Base-by-base conservation (phyloP, 2,113 vertebrate genomes). In the Oreochromis tanganicae region DNA sequence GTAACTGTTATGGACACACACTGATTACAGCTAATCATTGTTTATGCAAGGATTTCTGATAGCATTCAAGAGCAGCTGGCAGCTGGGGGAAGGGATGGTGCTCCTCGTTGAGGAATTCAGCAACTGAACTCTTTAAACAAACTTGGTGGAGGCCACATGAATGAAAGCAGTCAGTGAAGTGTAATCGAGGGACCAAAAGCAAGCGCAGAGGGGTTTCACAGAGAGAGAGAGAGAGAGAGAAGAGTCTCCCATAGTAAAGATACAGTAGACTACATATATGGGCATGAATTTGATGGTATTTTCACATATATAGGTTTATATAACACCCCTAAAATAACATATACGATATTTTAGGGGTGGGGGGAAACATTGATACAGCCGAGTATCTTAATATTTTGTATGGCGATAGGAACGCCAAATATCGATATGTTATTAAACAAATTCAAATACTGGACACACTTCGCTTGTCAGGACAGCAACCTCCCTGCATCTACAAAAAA, bases 101-200 rank as follows among this genome's bases (percentile, higher is more conserved):
- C n/a, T 19, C 71, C 32, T 12, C 12, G 1, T 38, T 78, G 36
- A 89, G 90, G 93, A 95, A 95, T 94, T 92, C 84, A 34, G 55
- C 50, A 55, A 82, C 86, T 82, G 43, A 91, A 86, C 71, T 75
- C 83, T 91, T 86, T 87, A 96, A 94, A 94, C 94, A 93, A 94
- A 95, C 91, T 86, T 80, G 41, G 61, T 46, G 43, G 88, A 68
- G 88, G 71, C 46, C n/a, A 6, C 13, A 3, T 41, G 66, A 83
- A 85, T 27, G 24, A n/a, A 21, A 32, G 84, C 36, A 52, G 41
- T 4, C 8, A 24, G 14, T 21, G 4, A 57, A 57, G 54, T 12
- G 13, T 12, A 55, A 3, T 52, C 10, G 29, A 34, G 29, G 34
- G 0, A 36, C 52, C n/a, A 56, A 41, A 81, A 81, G 24, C 9